Evolutionary conservation across 2,888 invertebrate genomes (phyloP).

Genomic region (Lycocerus yunnanus): DNA sequence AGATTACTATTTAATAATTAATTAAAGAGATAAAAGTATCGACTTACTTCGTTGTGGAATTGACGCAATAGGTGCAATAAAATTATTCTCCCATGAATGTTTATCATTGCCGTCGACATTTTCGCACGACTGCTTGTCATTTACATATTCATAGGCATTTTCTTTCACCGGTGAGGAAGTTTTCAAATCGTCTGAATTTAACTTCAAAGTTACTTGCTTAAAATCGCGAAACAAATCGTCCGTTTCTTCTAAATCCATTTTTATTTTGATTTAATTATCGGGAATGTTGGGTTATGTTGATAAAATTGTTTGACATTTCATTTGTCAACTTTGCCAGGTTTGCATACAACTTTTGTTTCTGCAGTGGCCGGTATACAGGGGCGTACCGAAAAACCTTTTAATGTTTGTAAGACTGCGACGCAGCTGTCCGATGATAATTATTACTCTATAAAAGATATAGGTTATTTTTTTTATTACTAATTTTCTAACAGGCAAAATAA

Average conservation of each 20-base stretch:
- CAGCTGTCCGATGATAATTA: too few relatives aligned
- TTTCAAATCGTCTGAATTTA: neutral
- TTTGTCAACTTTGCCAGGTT: neutral
- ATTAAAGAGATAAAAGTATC: constrained; percentile 7
- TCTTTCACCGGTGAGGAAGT: neutral
- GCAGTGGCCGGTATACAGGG: too few relatives aligned
- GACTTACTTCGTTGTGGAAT: constrained; percentile 50
- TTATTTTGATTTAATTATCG: neutral
- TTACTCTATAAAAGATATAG: too few relatives aligned
- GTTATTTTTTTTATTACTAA: too few relatives aligned
- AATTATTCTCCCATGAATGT: constrained; percentile 42
- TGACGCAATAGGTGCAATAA: constrained; percentile 50
- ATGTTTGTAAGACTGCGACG: too few relatives aligned
- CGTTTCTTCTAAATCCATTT: constrained; percentile 1
- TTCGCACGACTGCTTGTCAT: neutral
- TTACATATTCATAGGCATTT: neutral
- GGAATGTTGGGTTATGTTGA: neutral
- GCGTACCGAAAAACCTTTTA: too few relatives aligned
- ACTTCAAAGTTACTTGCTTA: neutral
- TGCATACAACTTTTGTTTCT: neutral
- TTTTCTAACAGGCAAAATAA: too few relatives aligned
- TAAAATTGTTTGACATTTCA: neutral
- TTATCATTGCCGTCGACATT: constrained; percentile 33
- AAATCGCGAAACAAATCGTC: neutral
- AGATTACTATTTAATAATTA: neutral